A percentile compares a stretch with the other conserved stretches of the same genome.
These are phyloP conservation scores for Amiota minor DNA, from an alignment of 2,888 invertebrate genomes.

Conservation along the genomic window DNA sequence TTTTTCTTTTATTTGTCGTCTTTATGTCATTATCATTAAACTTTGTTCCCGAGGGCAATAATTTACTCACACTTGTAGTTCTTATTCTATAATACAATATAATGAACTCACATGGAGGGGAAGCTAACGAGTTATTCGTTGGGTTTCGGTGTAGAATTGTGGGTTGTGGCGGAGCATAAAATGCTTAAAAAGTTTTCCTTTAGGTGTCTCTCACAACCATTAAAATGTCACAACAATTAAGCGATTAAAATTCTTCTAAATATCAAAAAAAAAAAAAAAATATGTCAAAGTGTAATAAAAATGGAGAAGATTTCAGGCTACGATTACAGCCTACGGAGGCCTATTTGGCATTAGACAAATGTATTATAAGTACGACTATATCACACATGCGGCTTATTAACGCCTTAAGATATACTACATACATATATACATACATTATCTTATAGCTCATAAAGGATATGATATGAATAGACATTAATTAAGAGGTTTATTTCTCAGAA, in stretches of 20 bases:
- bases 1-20: not conserved
- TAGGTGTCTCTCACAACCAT: constrained; percentile 1
- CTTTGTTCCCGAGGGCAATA: constrained; percentile 16
- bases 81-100: not conserved
- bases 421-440: no score
- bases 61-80: not conserved
- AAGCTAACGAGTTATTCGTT: not conserved
- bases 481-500: no score
- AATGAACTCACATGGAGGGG: constrained; percentile 12
- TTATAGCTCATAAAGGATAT: no score
- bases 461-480: no score
- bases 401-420: no score
- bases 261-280: constrained; percentile 4
- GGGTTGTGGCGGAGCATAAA: not conserved
- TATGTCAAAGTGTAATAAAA: not conserved
- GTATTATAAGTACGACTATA: no score
- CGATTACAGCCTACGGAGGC: no score
- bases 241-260: not conserved
- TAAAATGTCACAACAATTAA: constrained; percentile 13
- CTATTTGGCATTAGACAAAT: no score
- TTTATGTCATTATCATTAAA: constrained; percentile 7
- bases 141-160: not conserved
- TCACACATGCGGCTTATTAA: no score
- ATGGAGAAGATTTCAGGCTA: no score
- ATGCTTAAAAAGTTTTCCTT: constrained; percentile 14